These are phyloP conservation scores for Nothobranchius kuhntae DNA, from an alignment of 2,113 vertebrate genomes.

Conservation along the genomic window DNA sequence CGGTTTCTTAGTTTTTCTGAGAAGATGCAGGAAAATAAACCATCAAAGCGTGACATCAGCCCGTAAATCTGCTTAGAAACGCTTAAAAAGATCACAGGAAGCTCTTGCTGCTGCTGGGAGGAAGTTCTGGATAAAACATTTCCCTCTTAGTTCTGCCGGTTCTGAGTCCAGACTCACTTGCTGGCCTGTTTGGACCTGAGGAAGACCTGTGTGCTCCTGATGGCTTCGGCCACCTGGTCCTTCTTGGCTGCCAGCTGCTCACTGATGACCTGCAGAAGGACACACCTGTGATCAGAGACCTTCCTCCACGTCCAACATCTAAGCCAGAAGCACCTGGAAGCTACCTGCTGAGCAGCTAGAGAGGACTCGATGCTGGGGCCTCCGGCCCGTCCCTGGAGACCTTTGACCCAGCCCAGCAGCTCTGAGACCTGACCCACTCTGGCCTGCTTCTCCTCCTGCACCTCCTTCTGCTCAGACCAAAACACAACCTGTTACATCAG, in stretches of 20 bases:
- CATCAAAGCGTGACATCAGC: no score
- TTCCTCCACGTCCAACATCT: background rate
- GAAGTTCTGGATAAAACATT: no score
- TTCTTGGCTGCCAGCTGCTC: constrained; percentile 89
- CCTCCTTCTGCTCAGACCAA: constrained; percentile 85
- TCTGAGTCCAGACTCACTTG: constrained; percentile 83
- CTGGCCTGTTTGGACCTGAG: constrained; percentile 90
- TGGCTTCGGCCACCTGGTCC: constrained; percentile 89
- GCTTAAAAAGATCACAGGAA: no score
- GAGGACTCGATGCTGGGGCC: constrained; percentile 83
- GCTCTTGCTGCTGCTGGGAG: no score
- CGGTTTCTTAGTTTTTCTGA: no score
- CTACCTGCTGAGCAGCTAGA: constrained; percentile 90
- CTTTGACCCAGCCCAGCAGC: constrained; percentile 88
- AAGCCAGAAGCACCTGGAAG: background rate
- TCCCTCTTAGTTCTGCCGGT: no score
- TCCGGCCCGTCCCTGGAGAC: constrained; percentile 78
- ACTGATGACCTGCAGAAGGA: constrained; percentile 80
- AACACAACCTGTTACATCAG: background rate
- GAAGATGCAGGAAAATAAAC: no score
- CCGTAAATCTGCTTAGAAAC: no score
- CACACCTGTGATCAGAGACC: background rate
- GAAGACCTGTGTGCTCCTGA: constrained; percentile 92
- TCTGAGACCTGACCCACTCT: constrained; percentile 90
- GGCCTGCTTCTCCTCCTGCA: constrained; percentile 95